These are phyloP conservation scores for Charanyca ferruginea DNA, from an alignment of 2,888 invertebrate species.

Conservation along the genomic window DNA sequence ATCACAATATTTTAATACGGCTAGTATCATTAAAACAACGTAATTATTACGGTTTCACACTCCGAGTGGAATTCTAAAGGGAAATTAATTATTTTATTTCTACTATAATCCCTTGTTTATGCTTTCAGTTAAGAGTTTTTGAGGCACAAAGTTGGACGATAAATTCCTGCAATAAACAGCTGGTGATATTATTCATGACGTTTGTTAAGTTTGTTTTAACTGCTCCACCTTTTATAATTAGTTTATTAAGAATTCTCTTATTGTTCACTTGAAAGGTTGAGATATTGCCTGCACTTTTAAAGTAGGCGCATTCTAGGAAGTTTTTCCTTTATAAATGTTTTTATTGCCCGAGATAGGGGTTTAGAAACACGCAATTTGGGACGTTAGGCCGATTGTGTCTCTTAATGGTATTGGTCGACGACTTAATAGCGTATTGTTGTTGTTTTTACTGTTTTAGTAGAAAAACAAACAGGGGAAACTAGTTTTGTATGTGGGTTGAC, in stretches of 20 bases:
- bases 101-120: slow-evolving; percentile 84
- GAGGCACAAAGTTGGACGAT: slow-evolving; percentile 83
- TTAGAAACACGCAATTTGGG: slow-evolving; percentile 43
- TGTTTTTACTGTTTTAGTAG: slow-evolving; percentile 32
- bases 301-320: slow-evolving; percentile 48
- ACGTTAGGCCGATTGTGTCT: slow-evolving; percentile 30
- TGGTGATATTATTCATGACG: slow-evolving; percentile 87
- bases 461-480: slow-evolving; percentile 7
- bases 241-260: slow-evolving; percentile 79
- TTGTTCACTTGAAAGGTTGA: slow-evolving; percentile 67
- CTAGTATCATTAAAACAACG: slow-evolving; percentile 44
- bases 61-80: slow-evolving; percentile 63
- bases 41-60: slow-evolving; percentile 50
- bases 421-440: slow-evolving; percentile 35
- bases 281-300: slow-evolving; percentile 66
- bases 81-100: slow-evolving; percentile 82
- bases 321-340: slow-evolving; percentile 57
- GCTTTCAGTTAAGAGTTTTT: slow-evolving; percentile 86
- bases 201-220: slow-evolving; percentile 86
- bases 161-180: slow-evolving; percentile 87
- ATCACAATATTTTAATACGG: slow-evolving; percentile 37
- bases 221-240: slow-evolving; percentile 82
- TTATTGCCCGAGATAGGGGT: slow-evolving; percentile 47
- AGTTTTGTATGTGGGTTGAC: slow-evolving; percentile 5
- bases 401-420: slow-evolving; percentile 34